phyloP scores from a whole-genome alignment of 30 jellyfish, hydroid and myxozoan species.

The Catostylus mosaicus region DNA sequence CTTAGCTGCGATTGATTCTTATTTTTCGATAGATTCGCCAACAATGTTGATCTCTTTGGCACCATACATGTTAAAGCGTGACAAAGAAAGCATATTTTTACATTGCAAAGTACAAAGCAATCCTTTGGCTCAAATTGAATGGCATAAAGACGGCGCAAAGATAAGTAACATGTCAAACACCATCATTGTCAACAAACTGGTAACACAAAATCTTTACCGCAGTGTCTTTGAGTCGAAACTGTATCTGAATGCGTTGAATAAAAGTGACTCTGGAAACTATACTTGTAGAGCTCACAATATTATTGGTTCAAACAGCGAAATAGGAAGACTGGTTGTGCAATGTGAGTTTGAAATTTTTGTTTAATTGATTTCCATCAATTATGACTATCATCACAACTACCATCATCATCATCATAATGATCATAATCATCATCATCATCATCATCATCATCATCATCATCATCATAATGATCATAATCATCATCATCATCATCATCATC shows the following conservation, averaged over 20 bases:
- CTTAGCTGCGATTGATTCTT: too few relatives aligned
- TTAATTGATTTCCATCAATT: neutral
- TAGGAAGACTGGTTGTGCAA: slow-evolving; percentile 7
- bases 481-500: too few relatives aligned
- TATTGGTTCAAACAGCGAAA: slow-evolving; percentile 11
- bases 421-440: too few relatives aligned
- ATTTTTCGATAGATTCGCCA: slow-evolving; percentile 19
- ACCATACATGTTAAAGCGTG: neutral
- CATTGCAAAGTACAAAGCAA: slow-evolving; percentile 34
- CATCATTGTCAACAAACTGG: neutral
- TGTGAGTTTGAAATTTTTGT: slow-evolving; percentile 37
- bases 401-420: too few relatives aligned
- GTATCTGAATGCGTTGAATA: neutral
- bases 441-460: too few relatives aligned
- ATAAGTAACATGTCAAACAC: neutral
- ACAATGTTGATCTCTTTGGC: slow-evolving; percentile 3
- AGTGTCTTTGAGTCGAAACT: neutral
- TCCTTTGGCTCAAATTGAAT: slow-evolving; percentile 20
- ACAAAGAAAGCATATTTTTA: neutral
- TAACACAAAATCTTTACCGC: slow-evolving; percentile 15
- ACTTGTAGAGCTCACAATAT: slow-evolving; percentile 40
- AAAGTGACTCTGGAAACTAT: slow-evolving; percentile 41
- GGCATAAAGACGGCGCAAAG: slow-evolving; percentile 29
- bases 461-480: too few relatives aligned
- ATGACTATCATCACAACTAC: neutral